A percentile compares a stretch with the other conserved stretches of the same genome.
phyloP scores from a whole-genome alignment of 2,113 vertebrate species.

The Hippocampus zosterae region DNA sequence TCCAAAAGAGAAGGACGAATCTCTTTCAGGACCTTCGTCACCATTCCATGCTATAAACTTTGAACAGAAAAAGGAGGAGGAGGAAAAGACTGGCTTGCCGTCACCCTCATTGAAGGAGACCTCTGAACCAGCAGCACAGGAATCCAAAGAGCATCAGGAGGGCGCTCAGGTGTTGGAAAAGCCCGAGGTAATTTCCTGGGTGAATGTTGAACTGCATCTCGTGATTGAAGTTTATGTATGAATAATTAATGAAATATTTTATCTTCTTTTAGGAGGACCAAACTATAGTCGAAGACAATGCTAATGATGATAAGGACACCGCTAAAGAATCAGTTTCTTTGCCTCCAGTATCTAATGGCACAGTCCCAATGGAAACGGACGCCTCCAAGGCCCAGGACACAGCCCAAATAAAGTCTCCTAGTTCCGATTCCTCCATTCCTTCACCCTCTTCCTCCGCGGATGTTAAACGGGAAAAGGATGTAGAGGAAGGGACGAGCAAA shows the following conservation, averaged over 20 bases:
- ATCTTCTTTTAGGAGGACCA: slow-evolving; percentile 38
- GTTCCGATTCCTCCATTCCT: slow-evolving; percentile 30
- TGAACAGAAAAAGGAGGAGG: slow-evolving; percentile 54
- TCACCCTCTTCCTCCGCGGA: slow-evolving; percentile 14
- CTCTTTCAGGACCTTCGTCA: slow-evolving; percentile 37
- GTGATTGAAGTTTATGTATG: neutral
- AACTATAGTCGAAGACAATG: slow-evolving; percentile 12
- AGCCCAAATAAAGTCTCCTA: slow-evolving; percentile 30
- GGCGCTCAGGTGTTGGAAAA: slow-evolving; percentile 18
- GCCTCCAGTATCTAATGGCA: slow-evolving; percentile 25
- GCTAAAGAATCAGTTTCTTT: slow-evolving; percentile 32
- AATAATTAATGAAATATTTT: neutral
- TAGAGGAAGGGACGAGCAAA: slow-evolving; percentile 22
- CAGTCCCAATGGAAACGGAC: slow-evolving; percentile 55
- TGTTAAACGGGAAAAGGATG: slow-evolving; percentile 26
- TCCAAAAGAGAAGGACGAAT: slow-evolving; percentile 44
- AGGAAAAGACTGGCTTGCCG: slow-evolving; percentile 18
- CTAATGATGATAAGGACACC: slow-evolving; percentile 28
- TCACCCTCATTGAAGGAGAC: slow-evolving; percentile 15
- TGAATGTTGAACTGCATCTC: neutral
- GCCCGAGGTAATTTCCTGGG: slow-evolving; percentile 39
- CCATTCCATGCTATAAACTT: slow-evolving; percentile 53
- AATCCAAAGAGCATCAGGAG: slow-evolving; percentile 36
- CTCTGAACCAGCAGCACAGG: slow-evolving; percentile 17
- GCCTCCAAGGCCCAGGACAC: slow-evolving; percentile 75